phyloP scores from a whole-genome alignment of 1,140 invertebrate species.

The Drosophila kepulauana region DNA sequence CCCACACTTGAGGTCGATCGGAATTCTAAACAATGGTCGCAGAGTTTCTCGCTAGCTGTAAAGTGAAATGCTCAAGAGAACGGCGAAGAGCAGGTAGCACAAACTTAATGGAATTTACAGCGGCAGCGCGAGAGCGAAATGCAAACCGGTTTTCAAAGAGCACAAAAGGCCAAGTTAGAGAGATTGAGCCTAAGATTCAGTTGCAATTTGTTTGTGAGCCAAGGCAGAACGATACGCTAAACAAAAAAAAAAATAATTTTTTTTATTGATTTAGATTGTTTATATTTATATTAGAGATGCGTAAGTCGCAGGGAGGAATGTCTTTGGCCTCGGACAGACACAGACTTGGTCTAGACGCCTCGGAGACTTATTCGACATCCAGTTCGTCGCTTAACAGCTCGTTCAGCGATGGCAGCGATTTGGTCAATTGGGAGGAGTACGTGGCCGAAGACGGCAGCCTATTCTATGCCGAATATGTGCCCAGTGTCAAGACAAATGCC shows the following conservation, averaged over 20 bases:
- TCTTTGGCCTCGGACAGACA: conserved; percentile 37
- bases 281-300: conserved; percentile 49
- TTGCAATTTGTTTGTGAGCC: conserved; percentile 29
- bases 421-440: conserved; percentile 83
- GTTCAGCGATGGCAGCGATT: conserved; percentile 78
- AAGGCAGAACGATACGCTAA: conserved; percentile 21
- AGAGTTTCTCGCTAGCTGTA: conserved; percentile 15
- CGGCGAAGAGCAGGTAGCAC: conserved; percentile 2
- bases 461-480: conserved; percentile 79
- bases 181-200: conserved; percentile 31
- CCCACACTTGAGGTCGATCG: not conserved
- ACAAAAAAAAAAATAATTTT: not conserved
- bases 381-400: conserved; percentile 72
- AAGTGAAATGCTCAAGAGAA: conserved; percentile 36
- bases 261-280: not conserved
- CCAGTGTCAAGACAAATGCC: conserved; percentile 47
- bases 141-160: conserved; percentile 40
- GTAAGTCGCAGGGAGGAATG: conserved; percentile 70
- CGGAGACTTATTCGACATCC: conserved; percentile 74
- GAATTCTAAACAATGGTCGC: conserved; percentile 1
- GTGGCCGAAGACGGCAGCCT: conserved; percentile 76
- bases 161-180: conserved; percentile 13
- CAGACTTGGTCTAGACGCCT: conserved; percentile 45
- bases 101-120: conserved; percentile 11
- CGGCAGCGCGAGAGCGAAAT: conserved; percentile 14